Evolutionary conservation across 2,113 vertebrate species (phyloP).

Genomic region (Phylloscopus trochilus): DNA sequence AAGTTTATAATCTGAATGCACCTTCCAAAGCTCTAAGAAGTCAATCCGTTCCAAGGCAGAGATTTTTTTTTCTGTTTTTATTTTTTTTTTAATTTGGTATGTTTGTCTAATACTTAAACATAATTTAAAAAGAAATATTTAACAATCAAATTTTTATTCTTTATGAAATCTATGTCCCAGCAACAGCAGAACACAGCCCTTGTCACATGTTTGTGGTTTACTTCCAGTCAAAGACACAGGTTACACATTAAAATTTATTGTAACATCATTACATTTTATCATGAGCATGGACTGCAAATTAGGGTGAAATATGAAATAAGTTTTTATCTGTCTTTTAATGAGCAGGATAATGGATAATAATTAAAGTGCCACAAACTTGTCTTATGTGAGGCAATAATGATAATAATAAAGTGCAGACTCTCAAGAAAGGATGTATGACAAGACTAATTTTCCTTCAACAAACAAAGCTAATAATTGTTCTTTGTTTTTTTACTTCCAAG

Average conservation of each 20-base stretch:
- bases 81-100: background rate
- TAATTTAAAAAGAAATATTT: background rate
- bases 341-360: background rate
- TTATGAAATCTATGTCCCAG: background rate
- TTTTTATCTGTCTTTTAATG: background rate
- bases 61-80: background rate
- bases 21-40: background rate
- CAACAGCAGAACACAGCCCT: background rate
- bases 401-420: background rate
- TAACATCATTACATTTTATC: background rate
- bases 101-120: background rate
- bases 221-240: background rate
- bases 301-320: background rate
- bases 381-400: background rate
- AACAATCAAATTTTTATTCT: background rate
- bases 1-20: background rate
- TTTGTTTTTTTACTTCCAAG: background rate
- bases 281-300: background rate
- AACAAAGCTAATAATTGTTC: background rate
- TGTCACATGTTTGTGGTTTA: background rate
- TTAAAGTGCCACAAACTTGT: conserved; percentile 42
- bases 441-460: background rate
- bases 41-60: background rate
- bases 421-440: background rate
- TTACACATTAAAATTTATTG: background rate